These are phyloP conservation scores for Polia nebulosa DNA, from an alignment of 2,888 invertebrate genomes.

Conservation along the genomic window DNA sequence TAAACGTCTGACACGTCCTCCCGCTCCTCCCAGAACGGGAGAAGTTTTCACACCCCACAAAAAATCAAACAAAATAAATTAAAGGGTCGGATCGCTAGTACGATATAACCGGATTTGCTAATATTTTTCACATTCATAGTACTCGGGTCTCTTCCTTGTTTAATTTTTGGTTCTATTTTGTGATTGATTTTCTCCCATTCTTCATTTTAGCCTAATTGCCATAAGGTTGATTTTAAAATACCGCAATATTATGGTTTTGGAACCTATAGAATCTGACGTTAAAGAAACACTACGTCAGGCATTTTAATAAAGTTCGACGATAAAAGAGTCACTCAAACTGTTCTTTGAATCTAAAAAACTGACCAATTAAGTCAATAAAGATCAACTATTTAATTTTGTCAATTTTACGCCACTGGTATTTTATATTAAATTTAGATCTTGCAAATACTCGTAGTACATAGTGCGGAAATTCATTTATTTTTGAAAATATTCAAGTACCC, in stretches of 20 bases:
- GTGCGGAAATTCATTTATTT: constrained; percentile 6
- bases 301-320: no score
- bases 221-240: background rate
- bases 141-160: no score
- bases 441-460: constrained; percentile 25
- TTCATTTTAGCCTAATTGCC: background rate
- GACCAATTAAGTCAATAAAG: constrained; percentile 9
- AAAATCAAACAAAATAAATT: no score
- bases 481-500: constrained; percentile 26
- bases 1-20: no score
- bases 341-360: background rate
- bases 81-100: no score
- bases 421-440: constrained; percentile 34
- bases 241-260: background rate
- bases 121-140: no score
- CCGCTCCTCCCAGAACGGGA: no score
- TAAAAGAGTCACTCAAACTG: background rate
- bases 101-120: no score
- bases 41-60: no score
- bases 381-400: background rate
- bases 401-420: constrained; percentile 28
- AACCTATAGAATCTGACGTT: no score
- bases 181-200: background rate
- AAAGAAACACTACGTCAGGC: background rate
- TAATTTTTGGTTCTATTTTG: background rate